A percentile compares a stretch with the other conserved stretches of the same genome.
Evolutionary conservation across 2,797 vertebrate species (phyloP).

Genomic region (Characodon lateralis): DNA sequence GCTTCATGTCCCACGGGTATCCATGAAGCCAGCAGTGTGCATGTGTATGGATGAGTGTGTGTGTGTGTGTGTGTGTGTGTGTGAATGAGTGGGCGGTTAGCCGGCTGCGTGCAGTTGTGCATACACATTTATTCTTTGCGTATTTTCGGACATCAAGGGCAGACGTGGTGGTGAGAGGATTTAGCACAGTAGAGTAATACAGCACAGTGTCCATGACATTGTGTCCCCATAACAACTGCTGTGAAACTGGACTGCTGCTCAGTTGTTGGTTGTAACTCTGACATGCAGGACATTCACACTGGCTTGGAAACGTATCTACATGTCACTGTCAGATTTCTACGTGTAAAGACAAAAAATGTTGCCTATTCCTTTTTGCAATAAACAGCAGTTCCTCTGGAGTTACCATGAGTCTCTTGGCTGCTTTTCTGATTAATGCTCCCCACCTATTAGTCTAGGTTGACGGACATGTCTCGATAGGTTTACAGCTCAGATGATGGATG

Average conservation of each 20-base stretch:
- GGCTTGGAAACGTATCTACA: background rate
- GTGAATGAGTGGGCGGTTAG: background rate
- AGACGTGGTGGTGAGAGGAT: constrained; percentile 79
- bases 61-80: background rate
- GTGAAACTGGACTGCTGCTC: constrained; percentile 41
- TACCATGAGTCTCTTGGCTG: too few species aligned
- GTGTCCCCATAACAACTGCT: constrained; percentile 63
- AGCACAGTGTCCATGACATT: constrained; percentile 58
- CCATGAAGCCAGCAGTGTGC: constrained; percentile 52
- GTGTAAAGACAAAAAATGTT: background rate
- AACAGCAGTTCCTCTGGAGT: background rate
- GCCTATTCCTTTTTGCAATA: background rate
- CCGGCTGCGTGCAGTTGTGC: constrained; percentile 6
- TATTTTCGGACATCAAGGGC: constrained; percentile 84
- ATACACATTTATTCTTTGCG: constrained; percentile 76
- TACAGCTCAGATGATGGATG: too few species aligned
- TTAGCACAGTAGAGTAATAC: constrained; percentile 70
- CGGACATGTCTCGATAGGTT: too few species aligned
- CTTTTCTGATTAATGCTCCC: too few species aligned
- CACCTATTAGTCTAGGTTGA: too few species aligned
- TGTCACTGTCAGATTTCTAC: background rate
- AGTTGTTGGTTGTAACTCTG: background rate
- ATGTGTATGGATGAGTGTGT: background rate
- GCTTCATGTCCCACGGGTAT: constrained; percentile 77
- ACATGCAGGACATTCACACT: background rate